These are phyloP conservation scores for Hassar affinis DNA, from an alignment of 2,113 vertebrate genomes.

Conservation along the genomic window DNA sequence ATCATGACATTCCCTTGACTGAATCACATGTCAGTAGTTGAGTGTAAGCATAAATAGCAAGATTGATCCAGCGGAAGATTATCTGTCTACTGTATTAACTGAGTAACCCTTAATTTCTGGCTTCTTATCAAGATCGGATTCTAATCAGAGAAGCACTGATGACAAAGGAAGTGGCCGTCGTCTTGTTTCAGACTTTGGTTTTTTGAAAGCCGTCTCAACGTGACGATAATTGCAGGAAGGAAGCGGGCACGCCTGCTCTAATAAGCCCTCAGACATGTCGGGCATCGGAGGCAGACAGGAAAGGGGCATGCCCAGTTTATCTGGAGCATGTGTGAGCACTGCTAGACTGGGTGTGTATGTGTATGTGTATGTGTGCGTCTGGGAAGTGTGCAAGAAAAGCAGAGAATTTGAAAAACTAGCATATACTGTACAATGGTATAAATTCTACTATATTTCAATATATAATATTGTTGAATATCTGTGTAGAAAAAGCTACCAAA, in stretches of 20 bases:
- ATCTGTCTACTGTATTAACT: background rate
- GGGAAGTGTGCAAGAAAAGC: background rate
- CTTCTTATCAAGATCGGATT: background rate
- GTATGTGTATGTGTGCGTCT: background rate
- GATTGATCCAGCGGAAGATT: background rate
- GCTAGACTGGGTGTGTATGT: conserved; percentile 8
- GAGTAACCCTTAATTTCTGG: background rate
- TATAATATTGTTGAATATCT: background rate
- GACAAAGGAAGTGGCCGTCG: background rate
- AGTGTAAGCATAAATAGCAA: background rate
- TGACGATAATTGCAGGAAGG: conserved; percentile 58
- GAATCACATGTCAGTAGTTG: too few relatives aligned
- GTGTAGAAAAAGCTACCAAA: too few relatives aligned
- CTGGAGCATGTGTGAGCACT: background rate
- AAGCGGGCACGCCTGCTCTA: conserved; percentile 44
- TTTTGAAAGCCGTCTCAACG: background rate
- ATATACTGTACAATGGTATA: background rate
- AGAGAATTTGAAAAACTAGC: background rate
- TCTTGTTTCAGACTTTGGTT: background rate
- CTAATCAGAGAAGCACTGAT: conserved; percentile 8
- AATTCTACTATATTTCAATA: background rate
- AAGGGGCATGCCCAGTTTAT: conserved; percentile 1
- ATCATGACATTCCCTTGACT: background rate
- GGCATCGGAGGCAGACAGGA: conserved; percentile 33
- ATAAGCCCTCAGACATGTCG: conserved; percentile 32